Conservation (phyloP, 2,113 vertebrate genomes). For the Ciconia maguari region DNA sequence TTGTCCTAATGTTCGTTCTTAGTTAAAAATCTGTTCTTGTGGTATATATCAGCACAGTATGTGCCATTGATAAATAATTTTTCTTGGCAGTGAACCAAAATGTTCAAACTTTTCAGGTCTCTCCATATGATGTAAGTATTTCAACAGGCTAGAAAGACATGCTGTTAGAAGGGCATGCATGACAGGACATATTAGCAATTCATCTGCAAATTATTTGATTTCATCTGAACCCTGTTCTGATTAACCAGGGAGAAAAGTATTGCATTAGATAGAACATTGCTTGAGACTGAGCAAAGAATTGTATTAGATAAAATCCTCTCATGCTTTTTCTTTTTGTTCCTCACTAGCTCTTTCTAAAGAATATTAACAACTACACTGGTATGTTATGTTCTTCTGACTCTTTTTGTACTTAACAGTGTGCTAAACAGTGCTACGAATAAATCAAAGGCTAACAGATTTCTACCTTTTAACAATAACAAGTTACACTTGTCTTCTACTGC, state of each 20-base stretch:
- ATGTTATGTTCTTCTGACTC: conserved; percentile 32
- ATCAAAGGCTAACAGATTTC: conserved; percentile 68
- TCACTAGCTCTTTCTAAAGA: conserved; percentile 20
- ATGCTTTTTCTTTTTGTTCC: neutral
- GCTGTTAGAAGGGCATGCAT: conserved; percentile 12
- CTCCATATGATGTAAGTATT: conserved; percentile 41
- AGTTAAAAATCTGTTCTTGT: conserved; percentile 34
- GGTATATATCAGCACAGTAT: conserved; percentile 14
- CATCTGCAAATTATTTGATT: conserved; percentile 51
- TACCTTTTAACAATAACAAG: conserved; percentile 63
- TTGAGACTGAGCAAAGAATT: conserved; percentile 9
- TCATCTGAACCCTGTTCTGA: conserved; percentile 23
- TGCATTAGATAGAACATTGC: neutral
- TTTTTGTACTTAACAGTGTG: conserved; percentile 65
- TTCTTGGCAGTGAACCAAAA: conserved; percentile 49
- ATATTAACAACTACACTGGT: conserved; percentile 21
- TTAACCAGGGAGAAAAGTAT: conserved; percentile 35
- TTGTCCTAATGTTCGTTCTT: conserved; percentile 20
- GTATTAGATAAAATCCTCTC: conserved; percentile 11
- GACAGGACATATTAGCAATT: conserved; percentile 38
- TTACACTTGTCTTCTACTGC: conserved; percentile 60
- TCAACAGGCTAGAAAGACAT: conserved; percentile 20
- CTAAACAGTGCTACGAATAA: conserved; percentile 63
- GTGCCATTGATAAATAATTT: conserved; percentile 48
- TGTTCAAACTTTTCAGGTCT: conserved; percentile 50